A percentile compares a stretch with the other conserved stretches of the same genome.
Conservation (phyloP, 2,113 vertebrate species). For the Girardinichthys multiradiatus region DNA sequence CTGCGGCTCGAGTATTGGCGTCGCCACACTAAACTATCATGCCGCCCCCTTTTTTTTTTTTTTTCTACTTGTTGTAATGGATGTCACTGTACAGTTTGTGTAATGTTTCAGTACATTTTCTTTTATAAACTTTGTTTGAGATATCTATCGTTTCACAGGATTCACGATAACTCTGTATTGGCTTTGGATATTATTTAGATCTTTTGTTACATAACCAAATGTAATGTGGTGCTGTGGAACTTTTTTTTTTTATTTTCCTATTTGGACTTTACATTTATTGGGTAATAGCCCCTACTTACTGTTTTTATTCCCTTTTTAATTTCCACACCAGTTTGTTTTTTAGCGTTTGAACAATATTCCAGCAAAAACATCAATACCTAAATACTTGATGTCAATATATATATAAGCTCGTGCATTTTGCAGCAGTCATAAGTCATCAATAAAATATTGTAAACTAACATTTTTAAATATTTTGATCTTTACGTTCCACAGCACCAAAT, state of each 20-base stretch:
- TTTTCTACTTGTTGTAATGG: slow-evolving; percentile 84
- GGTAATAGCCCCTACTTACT: too few species aligned
- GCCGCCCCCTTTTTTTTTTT: slow-evolving; percentile 36
- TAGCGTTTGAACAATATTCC: too few species aligned
- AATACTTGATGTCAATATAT: slow-evolving; percentile 6
- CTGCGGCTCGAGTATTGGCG: slow-evolving; percentile 75
- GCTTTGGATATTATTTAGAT: slow-evolving; percentile 75
- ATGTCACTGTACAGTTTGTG: slow-evolving; percentile 87
- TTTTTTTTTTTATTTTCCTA: slow-evolving; percentile 24
- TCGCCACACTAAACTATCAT: slow-evolving; percentile 80
- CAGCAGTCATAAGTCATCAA: background rate
- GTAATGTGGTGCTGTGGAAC: slow-evolving; percentile 67
- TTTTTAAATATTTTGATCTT: slow-evolving; percentile 30
- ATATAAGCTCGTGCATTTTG: background rate
- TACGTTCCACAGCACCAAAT: slow-evolving; percentile 74
- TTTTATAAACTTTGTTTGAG: slow-evolving; percentile 76
- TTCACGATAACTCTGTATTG: slow-evolving; percentile 71
- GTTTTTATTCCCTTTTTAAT: background rate
- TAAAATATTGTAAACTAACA: slow-evolving; percentile 2
- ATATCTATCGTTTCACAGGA: slow-evolving; percentile 69
- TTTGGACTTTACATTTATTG: too few species aligned
- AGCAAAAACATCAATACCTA: background rate
- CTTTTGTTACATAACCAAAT: slow-evolving; percentile 72
- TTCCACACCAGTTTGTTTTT: too few species aligned
- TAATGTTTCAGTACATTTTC: slow-evolving; percentile 81